A percentile compares a stretch with the other conserved stretches of the same genome.
phyloP scores from a whole-genome alignment of 2,888 invertebrate genomes.

The Ornithoptera priamus region DNA sequence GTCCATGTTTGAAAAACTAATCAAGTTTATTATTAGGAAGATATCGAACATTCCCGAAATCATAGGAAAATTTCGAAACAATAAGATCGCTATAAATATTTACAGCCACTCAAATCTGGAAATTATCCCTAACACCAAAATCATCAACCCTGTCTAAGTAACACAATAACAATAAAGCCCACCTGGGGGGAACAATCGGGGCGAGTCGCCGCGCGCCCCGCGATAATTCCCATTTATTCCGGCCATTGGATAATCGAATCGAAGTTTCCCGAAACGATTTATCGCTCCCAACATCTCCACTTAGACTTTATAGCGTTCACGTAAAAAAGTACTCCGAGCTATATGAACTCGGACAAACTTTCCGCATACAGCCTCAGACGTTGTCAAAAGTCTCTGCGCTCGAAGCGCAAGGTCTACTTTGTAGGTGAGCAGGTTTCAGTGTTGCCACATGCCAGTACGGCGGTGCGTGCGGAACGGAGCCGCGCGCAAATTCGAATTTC shows the following conservation, averaged over 20 bases:
- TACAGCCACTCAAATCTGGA: slow-evolving; percentile 11
- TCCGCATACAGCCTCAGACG: slow-evolving; percentile 9
- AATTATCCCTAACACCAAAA: slow-evolving; percentile 18
- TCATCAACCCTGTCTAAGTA: slow-evolving; percentile 34
- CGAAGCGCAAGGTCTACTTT: slow-evolving; percentile 41
- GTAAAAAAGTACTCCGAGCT: slow-evolving; percentile 59
- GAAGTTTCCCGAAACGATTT: slow-evolving; percentile 62
- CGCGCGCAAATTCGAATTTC: slow-evolving; percentile 54
- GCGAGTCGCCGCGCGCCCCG: slow-evolving; percentile 28
- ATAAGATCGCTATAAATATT: slow-evolving; percentile 1
- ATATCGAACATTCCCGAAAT: no score
- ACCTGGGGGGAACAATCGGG: slow-evolving; percentile 42
- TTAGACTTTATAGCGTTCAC: slow-evolving; percentile 57
- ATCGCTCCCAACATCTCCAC: slow-evolving; percentile 48
- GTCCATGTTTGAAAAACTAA: no score
- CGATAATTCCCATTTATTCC: slow-evolving; percentile 46
- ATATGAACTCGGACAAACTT: slow-evolving; percentile 48
- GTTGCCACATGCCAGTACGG: slow-evolving; percentile 4
- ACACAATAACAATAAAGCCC: slow-evolving; percentile 48
- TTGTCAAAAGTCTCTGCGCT: slow-evolving; percentile 22
- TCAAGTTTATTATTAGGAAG: no score
- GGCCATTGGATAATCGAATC: slow-evolving; percentile 63
- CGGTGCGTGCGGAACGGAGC: slow-evolving; percentile 35
- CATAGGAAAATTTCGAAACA: not conserved
- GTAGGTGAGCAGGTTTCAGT: slow-evolving; percentile 15